Evolutionary conservation across 1,140 invertebrate genomes (phyloP), one percentile per base, ranked within the genome.

Genomic region (Drosophila subobscura): DNA sequence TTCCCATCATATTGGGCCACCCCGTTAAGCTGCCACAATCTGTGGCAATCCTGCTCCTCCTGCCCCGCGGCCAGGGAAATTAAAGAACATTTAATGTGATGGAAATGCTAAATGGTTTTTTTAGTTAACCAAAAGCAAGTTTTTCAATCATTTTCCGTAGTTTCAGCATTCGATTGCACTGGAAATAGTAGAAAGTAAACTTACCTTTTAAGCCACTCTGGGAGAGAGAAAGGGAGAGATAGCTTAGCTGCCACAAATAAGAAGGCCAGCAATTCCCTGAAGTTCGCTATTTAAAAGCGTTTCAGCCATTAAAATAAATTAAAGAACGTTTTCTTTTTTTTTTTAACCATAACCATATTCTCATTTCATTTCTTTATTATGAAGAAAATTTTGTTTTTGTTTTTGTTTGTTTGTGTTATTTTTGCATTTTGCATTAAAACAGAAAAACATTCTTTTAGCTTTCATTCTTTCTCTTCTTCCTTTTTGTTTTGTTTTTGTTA

Each of bases 291-390:
- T 20, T 20, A 20, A 20, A 20, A 20, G 16, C 0, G 5, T 14
- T 16, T 7, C 14, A 10, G 1, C n/a, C 40, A n/a, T 16, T 25
- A 47, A 47, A 20, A 51, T 40, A 63, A n/a, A 20, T 4, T 27
- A 23, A 61, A n/a, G 22, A 5, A 41, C 10, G 10, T 25, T 25
- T 27, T 12, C 0, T 2, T 40, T 22, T 72, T 72, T 77, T 70
- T 58, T 86, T 83, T 86, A 88, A 86, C 78, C 83, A 78, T 86
- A 70, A 88, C 83, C 74, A 74, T 88, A 83, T 67, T 70, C 86
- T 68, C 66, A 56, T 70, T 37, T 37, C 33, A 37, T 37, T 12
- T 37, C 16, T 37, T 86, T 86, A 86, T 88, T 86, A 88, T 88
- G 83, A 78, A 75, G 74, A 86, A 86, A 86, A 86, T 86, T 86